Base-by-base conservation (phyloP, 2,888 invertebrate species). In the Poecilobothrus nobilitatus region DNA sequence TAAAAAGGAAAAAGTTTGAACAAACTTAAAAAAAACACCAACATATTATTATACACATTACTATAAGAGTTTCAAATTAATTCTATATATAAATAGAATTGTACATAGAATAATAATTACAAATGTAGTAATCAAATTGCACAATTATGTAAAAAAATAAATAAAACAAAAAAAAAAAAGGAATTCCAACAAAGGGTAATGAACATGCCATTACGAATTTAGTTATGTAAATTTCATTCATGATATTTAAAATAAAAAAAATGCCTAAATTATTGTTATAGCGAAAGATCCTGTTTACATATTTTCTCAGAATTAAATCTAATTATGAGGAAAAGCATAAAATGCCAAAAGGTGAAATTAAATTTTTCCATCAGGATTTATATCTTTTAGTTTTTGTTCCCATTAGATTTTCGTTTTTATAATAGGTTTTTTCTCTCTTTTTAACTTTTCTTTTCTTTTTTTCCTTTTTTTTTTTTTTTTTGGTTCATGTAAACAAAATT, bases 71-170 rank as follows among this genome's bases (percentile, higher is more conserved):
- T 27, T 27, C 2, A 27, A 27, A 5, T 37, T 37, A 10, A 37
- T 37, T 37, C 12, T 37, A 37, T 37, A 37, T 37, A 37, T 37
- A 37, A 37, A 37, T 37, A 37, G 10, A 37, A 37, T 37, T 37
- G 10, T 37, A 37, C 12, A 53, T 6, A 53, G 18, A 53, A 53
- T 44, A 53, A 18, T 53, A 12, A 53, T 53, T 53, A 53, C 53
- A 53, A 53, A 53, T 53, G 53, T 53, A 53, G 53, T 53, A 53
- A 53, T 53, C 53, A 53, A 53, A 53, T 53, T 53, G 53, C 53
- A 53, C 53, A 53, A 53, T 53, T 53, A 53, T 53, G 15, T 18
- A 4, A 53, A 53, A 53, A 53, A 53, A 18, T 10, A 44, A 9
- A 53, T 15, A 12, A 53, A n/a, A 18, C 5, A 18, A 18, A 53